A percentile compares a stretch with the other conserved stretches of the same genome.
phyloP scores from a whole-genome alignment of 2,113 vertebrate genomes.

The Stercorarius parasiticus region DNA sequence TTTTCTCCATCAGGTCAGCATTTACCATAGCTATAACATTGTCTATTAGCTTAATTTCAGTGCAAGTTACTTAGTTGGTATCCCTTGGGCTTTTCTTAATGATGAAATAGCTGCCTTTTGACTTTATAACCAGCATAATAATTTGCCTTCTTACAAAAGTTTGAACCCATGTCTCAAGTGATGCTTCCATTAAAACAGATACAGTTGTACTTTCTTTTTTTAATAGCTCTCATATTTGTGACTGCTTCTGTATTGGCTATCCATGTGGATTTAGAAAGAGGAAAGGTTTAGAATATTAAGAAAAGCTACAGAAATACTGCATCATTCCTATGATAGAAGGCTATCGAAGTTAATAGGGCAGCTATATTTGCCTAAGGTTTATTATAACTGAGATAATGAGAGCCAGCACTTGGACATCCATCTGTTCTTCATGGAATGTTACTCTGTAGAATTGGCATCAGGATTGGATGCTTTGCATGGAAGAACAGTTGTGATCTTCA shows the following conservation, averaged over 20 bases:
- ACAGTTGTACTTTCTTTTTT: neutral
- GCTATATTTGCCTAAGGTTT: neutral
- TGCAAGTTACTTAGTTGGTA: neutral
- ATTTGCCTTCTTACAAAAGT: neutral
- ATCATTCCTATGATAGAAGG: neutral
- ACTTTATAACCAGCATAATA: neutral
- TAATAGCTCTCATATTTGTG: neutral
- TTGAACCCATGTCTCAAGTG: neutral
- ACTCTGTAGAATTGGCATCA: neutral
- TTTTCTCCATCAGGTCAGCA: neutral
- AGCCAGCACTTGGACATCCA: neutral
- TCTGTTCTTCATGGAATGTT: neutral
- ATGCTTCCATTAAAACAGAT: neutral
- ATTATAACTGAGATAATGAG: neutral
- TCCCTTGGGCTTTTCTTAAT: neutral
- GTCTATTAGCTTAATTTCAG: neutral
- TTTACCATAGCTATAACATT: neutral
- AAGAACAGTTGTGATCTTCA: neutral
- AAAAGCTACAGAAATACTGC: neutral
- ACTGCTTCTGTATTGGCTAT: neutral
- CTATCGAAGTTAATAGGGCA: neutral
- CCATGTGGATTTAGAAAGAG: neutral
- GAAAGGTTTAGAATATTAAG: neutral
- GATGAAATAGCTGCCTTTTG: neutral
- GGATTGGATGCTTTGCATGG: neutral